A percentile compares a stretch with the other conserved stretches of the same genome.
Conservation (phyloP, 1,140 invertebrate genomes). For the Contarinia nasturtii region DNA sequence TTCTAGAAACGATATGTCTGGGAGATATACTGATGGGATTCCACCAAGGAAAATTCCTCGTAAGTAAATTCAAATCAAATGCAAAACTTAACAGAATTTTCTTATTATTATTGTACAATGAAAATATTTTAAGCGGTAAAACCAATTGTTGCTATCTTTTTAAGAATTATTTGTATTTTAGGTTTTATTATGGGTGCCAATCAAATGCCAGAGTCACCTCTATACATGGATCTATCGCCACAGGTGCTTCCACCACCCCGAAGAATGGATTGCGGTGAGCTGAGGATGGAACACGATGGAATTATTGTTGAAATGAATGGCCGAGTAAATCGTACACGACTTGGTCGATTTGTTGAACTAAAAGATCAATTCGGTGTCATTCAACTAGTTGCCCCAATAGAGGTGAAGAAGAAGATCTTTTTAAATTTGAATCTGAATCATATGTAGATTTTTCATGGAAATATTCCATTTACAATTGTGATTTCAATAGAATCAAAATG, state of each 20-base stretch:
- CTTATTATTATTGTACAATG: too few relatives aligned
- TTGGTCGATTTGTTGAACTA: slow-evolving; percentile 23
- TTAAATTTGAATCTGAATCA: too few relatives aligned
- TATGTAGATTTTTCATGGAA: background rate
- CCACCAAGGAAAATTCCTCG: too few relatives aligned
- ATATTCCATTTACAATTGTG: slow-evolving; percentile 1
- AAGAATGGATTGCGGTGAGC: slow-evolving; percentile 21
- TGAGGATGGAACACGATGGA: slow-evolving; percentile 19
- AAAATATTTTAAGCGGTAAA: too few relatives aligned
- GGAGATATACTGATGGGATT: too few relatives aligned
- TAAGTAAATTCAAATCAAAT: too few relatives aligned
- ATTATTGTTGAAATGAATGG: slow-evolving; percentile 22
- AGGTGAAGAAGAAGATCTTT: slow-evolving; percentile 7
- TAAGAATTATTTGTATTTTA: too few relatives aligned
- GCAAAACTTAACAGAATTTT: too few relatives aligned
- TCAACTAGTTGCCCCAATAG: slow-evolving; percentile 20
- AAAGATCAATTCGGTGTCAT: slow-evolving; percentile 23
- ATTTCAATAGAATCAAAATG: slow-evolving; percentile 16
- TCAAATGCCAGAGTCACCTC: too few relatives aligned
- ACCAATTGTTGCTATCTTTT: too few relatives aligned
- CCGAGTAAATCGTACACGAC: slow-evolving; percentile 19
- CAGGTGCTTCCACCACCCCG: slow-evolving; percentile 17
- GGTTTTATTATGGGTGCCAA: too few relatives aligned
- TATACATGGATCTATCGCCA: background rate
- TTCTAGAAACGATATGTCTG: too few relatives aligned